Conservation (phyloP, 1,140 invertebrate genomes). For the Nasonia longicornis region DNA sequence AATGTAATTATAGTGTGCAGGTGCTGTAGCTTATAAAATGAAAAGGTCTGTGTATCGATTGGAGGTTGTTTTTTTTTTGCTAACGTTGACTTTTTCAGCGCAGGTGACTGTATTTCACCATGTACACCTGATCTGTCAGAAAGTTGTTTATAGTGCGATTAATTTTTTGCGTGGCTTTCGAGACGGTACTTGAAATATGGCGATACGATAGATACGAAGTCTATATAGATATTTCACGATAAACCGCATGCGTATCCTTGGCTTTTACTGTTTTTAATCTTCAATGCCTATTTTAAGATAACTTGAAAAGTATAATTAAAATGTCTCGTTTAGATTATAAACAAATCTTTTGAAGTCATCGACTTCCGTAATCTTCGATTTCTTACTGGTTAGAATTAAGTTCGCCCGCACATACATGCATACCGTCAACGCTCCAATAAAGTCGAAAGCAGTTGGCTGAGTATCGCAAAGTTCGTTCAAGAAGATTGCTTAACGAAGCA, state of each 20-base stretch:
- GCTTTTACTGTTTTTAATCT: not conserved
- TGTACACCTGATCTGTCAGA: not conserved
- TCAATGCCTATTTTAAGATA: not conserved
- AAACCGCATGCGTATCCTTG: not conserved
- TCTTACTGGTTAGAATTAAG: not conserved
- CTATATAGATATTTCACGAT: not conserved
- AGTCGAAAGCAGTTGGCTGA: not conserved
- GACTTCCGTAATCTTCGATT: not conserved
- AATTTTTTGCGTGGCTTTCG: not conserved
- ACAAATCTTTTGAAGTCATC: not conserved
- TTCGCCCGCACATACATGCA: not conserved
- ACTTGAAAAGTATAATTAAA: too few species aligned
- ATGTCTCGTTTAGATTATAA: too few species aligned
- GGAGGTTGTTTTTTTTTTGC: not conserved
- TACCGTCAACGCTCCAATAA: too few species aligned
- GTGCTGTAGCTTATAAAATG: not conserved
- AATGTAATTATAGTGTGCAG: not conserved
- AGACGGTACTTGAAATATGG: not conserved
- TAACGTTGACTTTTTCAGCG: not conserved
- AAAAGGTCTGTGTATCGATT: not conserved
- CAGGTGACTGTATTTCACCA: not conserved
- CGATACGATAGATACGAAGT: not conserved
- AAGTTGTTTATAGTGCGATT: not conserved
- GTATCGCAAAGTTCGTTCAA: not conserved
- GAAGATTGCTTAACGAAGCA: slow-evolving; percentile 13